A percentile compares a stretch with the other conserved stretches of the same genome.
These are phyloP conservation scores for Chrysomela aeneicollis DNA, from an alignment of 2,888 invertebrate species.

Conservation along the genomic window DNA sequence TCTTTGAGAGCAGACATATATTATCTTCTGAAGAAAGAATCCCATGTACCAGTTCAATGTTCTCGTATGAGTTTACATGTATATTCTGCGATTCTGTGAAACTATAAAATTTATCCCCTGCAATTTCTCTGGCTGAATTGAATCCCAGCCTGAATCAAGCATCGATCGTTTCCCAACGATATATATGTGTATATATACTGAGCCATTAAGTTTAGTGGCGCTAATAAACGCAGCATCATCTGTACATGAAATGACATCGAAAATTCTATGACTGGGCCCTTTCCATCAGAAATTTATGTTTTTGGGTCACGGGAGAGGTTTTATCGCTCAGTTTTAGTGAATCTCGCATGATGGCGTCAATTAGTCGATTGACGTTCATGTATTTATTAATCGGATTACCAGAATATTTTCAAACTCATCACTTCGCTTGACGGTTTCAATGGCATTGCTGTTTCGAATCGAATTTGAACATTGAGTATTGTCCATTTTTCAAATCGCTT, in stretches of 20 bases:
- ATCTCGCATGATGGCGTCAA: slow-evolving; percentile 4
- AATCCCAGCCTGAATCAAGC: not conserved
- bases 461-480: too few species aligned
- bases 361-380: slow-evolving; percentile 3
- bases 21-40: too few species aligned
- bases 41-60: not conserved
- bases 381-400: not conserved
- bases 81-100: too few species aligned
- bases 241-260: slow-evolving; percentile 18
- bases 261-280: slow-evolving; percentile 28
- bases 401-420: not conserved
- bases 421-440: not conserved
- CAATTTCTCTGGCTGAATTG: not conserved
- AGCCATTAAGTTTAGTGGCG: slow-evolving; percentile 6
- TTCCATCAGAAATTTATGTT: slow-evolving; percentile 34
- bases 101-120: not conserved
- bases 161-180: slow-evolving; percentile 1
- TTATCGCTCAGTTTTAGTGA: slow-evolving; percentile 23
- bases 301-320: slow-evolving; percentile 30
- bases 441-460: not conserved
- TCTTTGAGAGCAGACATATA: too few species aligned
- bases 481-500: too few species aligned
- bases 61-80: too few species aligned
- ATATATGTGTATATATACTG: not conserved
- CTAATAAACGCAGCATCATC: slow-evolving; percentile 7